Evolutionary conservation across 2,888 invertebrate genomes (phyloP), one percentile per base, ranked within the genome.

Genomic region (Andrena marginata): DNA sequence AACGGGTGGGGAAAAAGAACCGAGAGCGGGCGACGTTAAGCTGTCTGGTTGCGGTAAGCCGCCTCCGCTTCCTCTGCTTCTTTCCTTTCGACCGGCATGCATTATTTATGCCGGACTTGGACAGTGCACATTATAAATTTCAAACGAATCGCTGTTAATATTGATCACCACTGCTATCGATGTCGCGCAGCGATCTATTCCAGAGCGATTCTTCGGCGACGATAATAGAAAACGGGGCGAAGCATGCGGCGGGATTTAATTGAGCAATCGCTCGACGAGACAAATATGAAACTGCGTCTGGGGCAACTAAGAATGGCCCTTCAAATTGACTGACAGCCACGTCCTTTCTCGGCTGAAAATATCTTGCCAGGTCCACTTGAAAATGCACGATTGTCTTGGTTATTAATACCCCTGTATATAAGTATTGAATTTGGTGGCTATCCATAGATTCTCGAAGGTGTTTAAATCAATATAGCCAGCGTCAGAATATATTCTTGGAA

Each of bases 71-170:
- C 29, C 64, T 7, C 23, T 2, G 23, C 59, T 62, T 74, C 49
- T 65, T 74, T 78, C 63, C 63, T 42, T 1, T 16, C 10, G 63
- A 16, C 20, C 7, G 16, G 10, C 49, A 84, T 84, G 84, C 84
- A 84, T 84, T 84, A 84, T 83, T 83, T 83, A 83, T 78, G 35
- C 49, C 23, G 6, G 26, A 60, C 20, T 70, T 67, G 62, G 65
- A 48, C 42, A 16, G 33, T 23, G 10, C 10, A 63, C 65, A 83
- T 78, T 75, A 78, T 72, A 78, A 84, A 84, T 78, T 78, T 78
- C 71, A 33, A 59, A 64, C 7, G 56, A 33, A 62, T 68, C 77
- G 26, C 35, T 51, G 64, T 73, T 77, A 73, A 82, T 64, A 70
- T 33, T 16, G 48, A 74, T 63, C 29, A 20, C 6, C 6, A 26